Evolutionary conservation across 2,888 invertebrate species (phyloP).

Genomic region (Zhengitettix transpicula): DNA sequence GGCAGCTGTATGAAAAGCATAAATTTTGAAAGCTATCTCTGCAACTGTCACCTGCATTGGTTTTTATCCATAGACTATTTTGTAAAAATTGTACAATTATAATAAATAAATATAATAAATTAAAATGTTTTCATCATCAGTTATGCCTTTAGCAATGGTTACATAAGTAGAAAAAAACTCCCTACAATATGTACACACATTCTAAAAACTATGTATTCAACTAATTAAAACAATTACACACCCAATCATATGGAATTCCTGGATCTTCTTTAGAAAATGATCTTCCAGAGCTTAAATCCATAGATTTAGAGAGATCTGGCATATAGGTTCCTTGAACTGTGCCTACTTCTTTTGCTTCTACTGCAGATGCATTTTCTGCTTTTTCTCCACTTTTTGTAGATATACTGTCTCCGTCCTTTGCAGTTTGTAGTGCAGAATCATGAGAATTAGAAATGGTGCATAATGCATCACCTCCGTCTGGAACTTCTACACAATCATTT

Average conservation of each 20-base stretch:
- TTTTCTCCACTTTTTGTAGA: background rate
- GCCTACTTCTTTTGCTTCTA: background rate
- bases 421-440: background rate
- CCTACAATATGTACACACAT: too few species aligned
- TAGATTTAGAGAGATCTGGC: background rate
- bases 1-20: too few species aligned
- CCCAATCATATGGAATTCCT: slow-evolving; percentile 79
- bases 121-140: too few species aligned
- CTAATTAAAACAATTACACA: slow-evolving; percentile 20
- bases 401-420: background rate
- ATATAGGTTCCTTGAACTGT: background rate
- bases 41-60: too few species aligned
- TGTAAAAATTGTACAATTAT: too few species aligned
- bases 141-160: too few species aligned
- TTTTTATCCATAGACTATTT: too few species aligned
- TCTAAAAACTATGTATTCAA: too few species aligned
- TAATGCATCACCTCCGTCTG: background rate
- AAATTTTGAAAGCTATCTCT: too few species aligned
- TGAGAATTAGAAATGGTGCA: background rate
- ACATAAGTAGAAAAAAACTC: too few species aligned
- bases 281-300: background rate
- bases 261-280: slow-evolving; percentile 41
- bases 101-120: too few species aligned
- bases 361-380: background rate
- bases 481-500: too few species aligned